A percentile compares a stretch with the other conserved stretches of the same genome.
Conservation (phyloP, 2,113 vertebrate species). For the Gallinago undulata region DNA sequence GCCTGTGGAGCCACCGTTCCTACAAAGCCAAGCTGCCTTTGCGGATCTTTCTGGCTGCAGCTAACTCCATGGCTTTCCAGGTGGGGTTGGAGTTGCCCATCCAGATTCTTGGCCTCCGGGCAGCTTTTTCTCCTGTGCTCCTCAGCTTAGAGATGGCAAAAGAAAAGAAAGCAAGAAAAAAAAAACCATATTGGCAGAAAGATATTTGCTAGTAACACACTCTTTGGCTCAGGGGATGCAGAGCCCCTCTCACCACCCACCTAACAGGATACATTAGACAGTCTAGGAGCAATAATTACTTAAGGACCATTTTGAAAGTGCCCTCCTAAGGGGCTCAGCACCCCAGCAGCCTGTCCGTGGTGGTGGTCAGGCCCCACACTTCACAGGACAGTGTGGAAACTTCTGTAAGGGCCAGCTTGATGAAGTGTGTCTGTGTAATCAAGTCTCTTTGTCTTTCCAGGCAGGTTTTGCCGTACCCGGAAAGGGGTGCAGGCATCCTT, state of each 20-base stretch:
- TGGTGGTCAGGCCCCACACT: not conserved
- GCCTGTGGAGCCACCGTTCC: conserved; percentile 82
- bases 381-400: not conserved
- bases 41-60: conserved; percentile 80
- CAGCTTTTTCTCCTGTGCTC: not conserved
- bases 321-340: not conserved
- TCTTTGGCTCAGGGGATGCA: not conserved
- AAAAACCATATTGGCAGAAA: not conserved
- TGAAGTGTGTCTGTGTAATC: not conserved
- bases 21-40: conserved; percentile 85
- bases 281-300: not conserved
- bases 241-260: not conserved
- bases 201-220: not conserved
- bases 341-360: not conserved
- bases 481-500: not conserved
- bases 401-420: not conserved
- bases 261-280: fast-evolving
- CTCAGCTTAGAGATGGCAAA: not conserved
- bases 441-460: not conserved
- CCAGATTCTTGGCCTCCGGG: not conserved
- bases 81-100: conserved; percentile 20
- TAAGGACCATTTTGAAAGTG: not conserved
- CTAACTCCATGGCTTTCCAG: conserved; percentile 88
- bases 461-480: not conserved
- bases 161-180: too few species aligned